phyloP scores from a whole-genome alignment of 2,888 invertebrate species.

The Meta bourneti region DNA sequence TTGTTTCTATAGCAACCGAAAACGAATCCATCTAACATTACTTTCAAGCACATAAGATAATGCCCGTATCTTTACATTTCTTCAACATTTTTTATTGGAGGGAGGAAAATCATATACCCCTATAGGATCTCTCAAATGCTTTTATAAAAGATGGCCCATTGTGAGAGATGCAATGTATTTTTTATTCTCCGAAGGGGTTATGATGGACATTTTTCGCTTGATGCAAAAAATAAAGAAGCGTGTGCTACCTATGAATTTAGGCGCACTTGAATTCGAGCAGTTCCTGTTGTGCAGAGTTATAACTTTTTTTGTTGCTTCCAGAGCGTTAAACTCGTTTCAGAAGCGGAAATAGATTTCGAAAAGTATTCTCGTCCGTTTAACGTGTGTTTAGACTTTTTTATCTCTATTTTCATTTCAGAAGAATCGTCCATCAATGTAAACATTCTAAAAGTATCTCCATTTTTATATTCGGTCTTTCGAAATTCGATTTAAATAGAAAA shows the following conservation, averaged over 20 bases:
- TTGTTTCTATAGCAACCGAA: constrained; percentile 59
- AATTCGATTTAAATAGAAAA: no score
- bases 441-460: no score
- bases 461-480: no score
- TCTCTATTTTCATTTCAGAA: not conserved
- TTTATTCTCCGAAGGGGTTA: no score
- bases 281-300: not conserved
- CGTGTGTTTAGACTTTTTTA: not conserved
- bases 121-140: not conserved
- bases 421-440: not conserved
- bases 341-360: not conserved
- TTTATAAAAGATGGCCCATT: not conserved
- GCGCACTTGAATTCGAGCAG: not conserved
- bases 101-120: not conserved
- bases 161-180: not conserved
- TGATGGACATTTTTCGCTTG: not conserved
- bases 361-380: not conserved
- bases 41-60: constrained; percentile 27
- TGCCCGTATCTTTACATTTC: constrained; percentile 25
- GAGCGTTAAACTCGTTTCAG: not conserved
- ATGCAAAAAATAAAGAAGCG: not conserved
- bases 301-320: not conserved
- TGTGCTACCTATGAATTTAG: not conserved
- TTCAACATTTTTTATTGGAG: not conserved
- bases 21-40: constrained; percentile 37